Evolutionary conservation across 2,888 invertebrate species (phyloP), one percentile per base, ranked within the genome.

Genomic region (Isoperla grammatica): DNA sequence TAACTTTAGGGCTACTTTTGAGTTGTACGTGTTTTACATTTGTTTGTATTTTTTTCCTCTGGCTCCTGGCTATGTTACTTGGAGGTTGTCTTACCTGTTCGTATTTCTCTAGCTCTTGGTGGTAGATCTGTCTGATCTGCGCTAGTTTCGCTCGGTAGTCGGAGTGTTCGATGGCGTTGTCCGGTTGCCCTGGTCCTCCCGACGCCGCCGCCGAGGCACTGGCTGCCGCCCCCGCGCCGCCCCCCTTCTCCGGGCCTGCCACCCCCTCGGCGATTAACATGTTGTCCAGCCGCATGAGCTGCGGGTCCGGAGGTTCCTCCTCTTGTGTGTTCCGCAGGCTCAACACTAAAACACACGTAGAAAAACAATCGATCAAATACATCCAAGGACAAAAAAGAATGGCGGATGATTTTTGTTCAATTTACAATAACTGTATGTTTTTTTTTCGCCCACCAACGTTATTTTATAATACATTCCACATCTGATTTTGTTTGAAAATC

Each of bases 191-290:
- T 63, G 86, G 83, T 71, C 86, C 86, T 71, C 80, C 81, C 70
- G 83, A 90, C 11, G 81, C 80, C 23, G 93, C 92, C 9, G 93
- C 92, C 2, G 91, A 90, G 20, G 93, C 92, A 0, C 91, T 90
- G 2, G 92, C 93, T 0, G 93, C 93, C 3, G 90, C 91, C 5
- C 88, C 89, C 0, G 90, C 90, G 0, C 89, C 85, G 12, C 92
- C 92, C 1, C 93, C 93, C 73, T 95, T 95, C 73, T 95, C 95
- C 0, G 95, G 95, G 0, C 95, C 95, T 0, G 95, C 95, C 3
- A 96, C 95, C 23, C 99, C 98, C 77, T 99, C 99, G 0, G 99
- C 98, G 66, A 92, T 91, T 73, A 98, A 78, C 99, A 99, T 99
- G 79, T 99, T 99, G 79, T 99, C 98, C 74, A 99, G 77, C 65